Evolutionary conservation across 2,113 vertebrate species (phyloP), one percentile per base, ranked within the genome.

Genomic region (Pteronura brasiliensis): DNA sequence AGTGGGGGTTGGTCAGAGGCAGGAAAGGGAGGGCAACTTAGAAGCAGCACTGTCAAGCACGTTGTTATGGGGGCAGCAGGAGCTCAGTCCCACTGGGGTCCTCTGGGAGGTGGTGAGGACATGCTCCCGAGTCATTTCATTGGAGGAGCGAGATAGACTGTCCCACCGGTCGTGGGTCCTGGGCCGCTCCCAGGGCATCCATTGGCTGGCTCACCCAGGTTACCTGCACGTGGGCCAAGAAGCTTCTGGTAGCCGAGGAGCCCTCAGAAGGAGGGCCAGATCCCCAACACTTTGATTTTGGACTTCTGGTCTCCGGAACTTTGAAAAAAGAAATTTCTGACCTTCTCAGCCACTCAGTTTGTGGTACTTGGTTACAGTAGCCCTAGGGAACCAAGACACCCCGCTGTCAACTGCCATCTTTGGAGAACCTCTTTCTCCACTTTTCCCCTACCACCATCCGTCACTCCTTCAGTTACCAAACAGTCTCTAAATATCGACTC

Each of bases 111-210:
- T 3, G 36, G 36, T 21, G 29, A 11, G 23, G 61, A 7, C 3
- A 29, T 17, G 47, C 7, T 3, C 49, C 23, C 34, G 29, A 47
- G 47, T 47, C 14, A 25, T 10, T 49, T 88, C 61, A 7, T 1
- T 20, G 61, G 67, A 59, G n/a, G 20, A 29, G 20, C 0, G 0
- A 12, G 29, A 11, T 4, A 20, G n/a, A 17, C 6, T 13, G 23
- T 21, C 15, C 42, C 7, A 31, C 21, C 4, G 8, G 21, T 12
- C 11, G 1, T 0, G 42, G 74, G 36, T 47, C 52, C 36, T 36
- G 44, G 61, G 59, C 34, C 8, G 23, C 74, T 27, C 59, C 59
- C 36, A 1, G 21, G 14, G 29, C 36, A 29, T 23, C n/a, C 14
- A 29, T 12, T 11, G 13, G 14, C 84, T 59, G 74, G 74, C 34